A percentile compares a stretch with the other conserved stretches of the same genome.
Evolutionary conservation across 2,888 invertebrate species (phyloP).

Genomic region (Lasius platythorax): DNA sequence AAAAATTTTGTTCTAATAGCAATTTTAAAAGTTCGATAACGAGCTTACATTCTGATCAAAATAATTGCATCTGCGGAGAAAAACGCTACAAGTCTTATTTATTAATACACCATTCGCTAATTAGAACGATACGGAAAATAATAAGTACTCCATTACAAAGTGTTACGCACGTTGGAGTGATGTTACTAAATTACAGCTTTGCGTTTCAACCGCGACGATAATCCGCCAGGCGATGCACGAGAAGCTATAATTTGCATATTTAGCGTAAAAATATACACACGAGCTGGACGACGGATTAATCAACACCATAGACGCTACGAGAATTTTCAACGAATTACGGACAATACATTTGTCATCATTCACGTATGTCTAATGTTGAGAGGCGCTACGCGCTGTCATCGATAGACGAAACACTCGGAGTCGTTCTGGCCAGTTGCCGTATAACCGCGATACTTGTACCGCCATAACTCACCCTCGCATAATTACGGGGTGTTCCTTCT

Average conservation of each 20-base stretch:
- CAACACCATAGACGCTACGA: constrained; percentile 7
- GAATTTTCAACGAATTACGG: constrained; percentile 32
- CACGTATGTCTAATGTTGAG: constrained; percentile 60
- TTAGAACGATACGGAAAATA: neutral
- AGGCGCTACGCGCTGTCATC: constrained; percentile 62
- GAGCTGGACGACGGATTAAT: constrained; percentile 36
- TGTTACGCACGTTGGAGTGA: neutral
- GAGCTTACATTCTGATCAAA: neutral
- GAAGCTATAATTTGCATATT: constrained; percentile 33
- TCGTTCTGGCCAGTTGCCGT: constrained; percentile 51
- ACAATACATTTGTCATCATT: constrained; percentile 57
- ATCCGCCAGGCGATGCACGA: constrained; percentile 29
- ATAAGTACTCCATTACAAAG: neutral
- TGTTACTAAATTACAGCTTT: constrained; percentile 35
- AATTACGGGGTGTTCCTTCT: constrained; percentile 76
- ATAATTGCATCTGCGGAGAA: too few species aligned
- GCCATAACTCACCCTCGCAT: constrained; percentile 82
- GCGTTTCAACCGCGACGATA: constrained; percentile 32
- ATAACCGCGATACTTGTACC: constrained; percentile 66
- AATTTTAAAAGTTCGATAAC: neutral
- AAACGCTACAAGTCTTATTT: neutral
- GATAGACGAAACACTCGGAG: constrained; percentile 56
- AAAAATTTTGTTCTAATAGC: neutral
- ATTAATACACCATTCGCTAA: neutral
- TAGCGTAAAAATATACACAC: constrained; percentile 18